phyloP scores from a whole-genome alignment of 2,113 vertebrate genomes.

The Zonotrichia leucophrys region DNA sequence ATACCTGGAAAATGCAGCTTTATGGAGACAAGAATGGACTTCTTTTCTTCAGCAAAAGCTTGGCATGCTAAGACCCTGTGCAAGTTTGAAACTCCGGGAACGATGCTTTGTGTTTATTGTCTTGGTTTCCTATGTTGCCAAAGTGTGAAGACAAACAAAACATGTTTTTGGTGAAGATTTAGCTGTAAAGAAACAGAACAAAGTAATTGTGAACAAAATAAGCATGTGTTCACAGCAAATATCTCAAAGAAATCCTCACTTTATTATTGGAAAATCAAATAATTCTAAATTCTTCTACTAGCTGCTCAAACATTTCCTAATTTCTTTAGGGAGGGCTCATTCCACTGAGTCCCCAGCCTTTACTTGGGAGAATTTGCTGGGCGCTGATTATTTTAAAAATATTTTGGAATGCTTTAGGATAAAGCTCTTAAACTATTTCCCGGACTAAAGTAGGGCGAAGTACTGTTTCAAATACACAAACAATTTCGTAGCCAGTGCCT shows the following conservation, averaged over 20 bases:
- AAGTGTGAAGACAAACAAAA: background rate
- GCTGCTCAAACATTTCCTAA: background rate
- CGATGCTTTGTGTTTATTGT: background rate
- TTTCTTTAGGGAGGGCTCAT: background rate
- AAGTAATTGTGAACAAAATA: background rate
- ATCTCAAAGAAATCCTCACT: background rate
- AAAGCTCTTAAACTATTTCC: background rate
- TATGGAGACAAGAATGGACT: background rate
- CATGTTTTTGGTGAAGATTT: background rate
- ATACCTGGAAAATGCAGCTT: background rate
- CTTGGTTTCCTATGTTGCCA: background rate
- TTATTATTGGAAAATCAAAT: background rate
- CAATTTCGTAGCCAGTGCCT: background rate
- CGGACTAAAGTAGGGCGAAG: background rate
- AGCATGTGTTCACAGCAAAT: background rate
- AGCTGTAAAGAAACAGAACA: background rate
- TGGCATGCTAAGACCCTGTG: background rate
- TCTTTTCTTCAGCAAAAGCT: background rate
- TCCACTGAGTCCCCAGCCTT: background rate
- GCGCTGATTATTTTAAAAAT: background rate
- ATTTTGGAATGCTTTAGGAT: background rate
- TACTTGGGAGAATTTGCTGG: background rate
- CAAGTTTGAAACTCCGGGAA: background rate
- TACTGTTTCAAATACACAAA: background rate
- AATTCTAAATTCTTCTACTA: background rate